A percentile compares a stretch with the other conserved stretches of the same genome.
These are phyloP conservation scores for Deladenus siricidicola DNA, from an alignment of 2,888 invertebrate genomes.

Conservation along the genomic window DNA sequence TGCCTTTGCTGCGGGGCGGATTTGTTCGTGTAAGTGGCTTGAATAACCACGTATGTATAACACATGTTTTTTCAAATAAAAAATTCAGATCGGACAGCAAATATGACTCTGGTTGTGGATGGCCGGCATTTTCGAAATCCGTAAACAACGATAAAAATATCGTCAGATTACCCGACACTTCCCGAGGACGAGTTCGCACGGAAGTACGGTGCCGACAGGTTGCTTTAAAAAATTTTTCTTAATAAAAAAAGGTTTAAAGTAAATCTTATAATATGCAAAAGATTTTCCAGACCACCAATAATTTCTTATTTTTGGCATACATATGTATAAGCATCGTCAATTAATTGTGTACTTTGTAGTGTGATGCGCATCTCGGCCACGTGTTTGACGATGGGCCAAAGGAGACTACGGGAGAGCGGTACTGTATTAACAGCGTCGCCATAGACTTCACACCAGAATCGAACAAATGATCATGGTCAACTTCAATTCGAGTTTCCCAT, in stretches of 20 bases:
- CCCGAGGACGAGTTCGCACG: slow-evolving; percentile 75
- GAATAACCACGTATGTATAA: neutral
- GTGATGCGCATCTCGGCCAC: slow-evolving; percentile 31
- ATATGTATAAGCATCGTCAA: neutral
- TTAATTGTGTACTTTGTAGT: slow-evolving; percentile 13
- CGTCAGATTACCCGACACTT: slow-evolving; percentile 54
- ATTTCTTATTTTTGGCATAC: too few relatives aligned
- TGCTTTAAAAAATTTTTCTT: too few relatives aligned
- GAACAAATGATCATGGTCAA: too few relatives aligned
- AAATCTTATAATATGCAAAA: too few relatives aligned
- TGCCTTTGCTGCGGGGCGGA: slow-evolving; percentile 58
- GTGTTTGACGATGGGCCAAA: slow-evolving; percentile 84
- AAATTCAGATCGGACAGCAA: slow-evolving; percentile 87
- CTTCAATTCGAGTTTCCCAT: too few relatives aligned
- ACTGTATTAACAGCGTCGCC: slow-evolving; percentile 92
- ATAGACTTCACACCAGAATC: slow-evolving; percentile 62
- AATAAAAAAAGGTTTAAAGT: too few relatives aligned
- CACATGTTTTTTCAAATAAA: too few relatives aligned
- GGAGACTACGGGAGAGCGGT: slow-evolving; percentile 82
- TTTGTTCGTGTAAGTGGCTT: slow-evolving; percentile 54
- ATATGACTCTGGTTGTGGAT: slow-evolving; percentile 92
- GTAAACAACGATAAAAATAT: slow-evolving; percentile 52
- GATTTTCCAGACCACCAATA: too few relatives aligned
- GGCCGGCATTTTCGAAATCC: slow-evolving; percentile 76
- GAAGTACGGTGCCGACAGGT: slow-evolving; percentile 83